Conservation (phyloP, 2,797 vertebrate genomes). For the Sebastiscus tertius region DNA sequence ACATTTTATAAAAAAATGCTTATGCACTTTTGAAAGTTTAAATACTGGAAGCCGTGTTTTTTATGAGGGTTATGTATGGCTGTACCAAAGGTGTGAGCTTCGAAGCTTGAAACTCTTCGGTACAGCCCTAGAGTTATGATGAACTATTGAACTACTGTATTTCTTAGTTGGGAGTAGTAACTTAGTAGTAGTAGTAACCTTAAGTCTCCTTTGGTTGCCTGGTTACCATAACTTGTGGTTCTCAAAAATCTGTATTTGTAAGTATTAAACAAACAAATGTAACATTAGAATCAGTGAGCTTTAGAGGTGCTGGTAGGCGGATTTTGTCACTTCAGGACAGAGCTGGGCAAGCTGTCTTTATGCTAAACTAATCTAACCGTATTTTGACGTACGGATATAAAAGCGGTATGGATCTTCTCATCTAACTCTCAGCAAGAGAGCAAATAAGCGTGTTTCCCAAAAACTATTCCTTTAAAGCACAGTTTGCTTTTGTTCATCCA, state of each 20-base stretch:
- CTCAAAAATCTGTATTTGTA: background rate
- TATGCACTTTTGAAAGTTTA: background rate
- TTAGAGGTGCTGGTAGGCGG: background rate
- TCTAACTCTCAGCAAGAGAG: background rate
- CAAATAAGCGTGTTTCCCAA: background rate
- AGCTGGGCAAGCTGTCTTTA: background rate
- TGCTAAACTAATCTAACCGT: accelerated
- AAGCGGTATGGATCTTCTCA: background rate
- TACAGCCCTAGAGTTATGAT: background rate
- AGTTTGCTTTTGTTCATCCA: background rate
- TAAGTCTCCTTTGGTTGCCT: background rate
- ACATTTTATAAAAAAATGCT: background rate
- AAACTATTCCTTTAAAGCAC: background rate
- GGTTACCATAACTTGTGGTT: background rate
- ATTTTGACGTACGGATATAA: background rate
- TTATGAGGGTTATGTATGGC: too few relatives aligned
- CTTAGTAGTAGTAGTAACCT: too few relatives aligned
- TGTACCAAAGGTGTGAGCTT: background rate
- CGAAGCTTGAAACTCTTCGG: too few relatives aligned
- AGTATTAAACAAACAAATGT: background rate
- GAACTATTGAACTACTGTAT: too few relatives aligned
- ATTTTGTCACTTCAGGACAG: background rate
- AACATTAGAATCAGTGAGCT: background rate
- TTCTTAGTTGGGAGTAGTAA: background rate
- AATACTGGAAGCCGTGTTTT: background rate